phyloP scores from a whole-genome alignment of 2,113 vertebrate species.

The Amphiprion ocellaris region DNA sequence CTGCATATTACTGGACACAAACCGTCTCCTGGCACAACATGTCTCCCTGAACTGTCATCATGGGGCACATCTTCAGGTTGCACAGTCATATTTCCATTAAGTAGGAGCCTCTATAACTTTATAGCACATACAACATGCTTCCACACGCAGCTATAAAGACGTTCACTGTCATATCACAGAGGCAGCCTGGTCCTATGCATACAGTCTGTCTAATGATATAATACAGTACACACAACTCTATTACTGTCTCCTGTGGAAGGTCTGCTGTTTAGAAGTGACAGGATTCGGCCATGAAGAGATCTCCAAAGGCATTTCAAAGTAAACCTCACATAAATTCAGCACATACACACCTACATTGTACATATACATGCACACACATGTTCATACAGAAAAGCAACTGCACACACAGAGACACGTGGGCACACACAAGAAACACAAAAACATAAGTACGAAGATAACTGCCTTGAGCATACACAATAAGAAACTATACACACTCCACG shows the following conservation, averaged over 20 bases:
- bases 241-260: slow-evolving; percentile 49
- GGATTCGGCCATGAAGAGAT: slow-evolving; percentile 60
- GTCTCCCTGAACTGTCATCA: slow-evolving; percentile 28
- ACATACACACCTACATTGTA: slow-evolving; percentile 5
- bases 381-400: neutral
- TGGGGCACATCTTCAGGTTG: slow-evolving; percentile 32
- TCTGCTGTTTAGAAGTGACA: slow-evolving; percentile 63
- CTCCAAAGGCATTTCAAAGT: slow-evolving; percentile 64
- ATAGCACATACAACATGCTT: slow-evolving; percentile 43
- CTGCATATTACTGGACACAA: slow-evolving; percentile 23
- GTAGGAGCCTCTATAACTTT: slow-evolving; percentile 29
- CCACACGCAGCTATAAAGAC: slow-evolving; percentile 46
- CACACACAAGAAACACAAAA: slow-evolving; percentile 2
- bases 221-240: slow-evolving; percentile 41
- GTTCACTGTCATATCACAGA: slow-evolving; percentile 64
- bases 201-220: slow-evolving; percentile 47
- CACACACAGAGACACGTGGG: slow-evolving; percentile 13
- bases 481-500: neutral
- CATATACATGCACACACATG: neutral
- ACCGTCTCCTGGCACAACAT: neutral
- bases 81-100: slow-evolving; percentile 19
- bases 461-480: neutral
- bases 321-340: slow-evolving; percentile 27
- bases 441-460: slow-evolving; percentile 16
- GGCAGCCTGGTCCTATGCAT: slow-evolving; percentile 42